Base-by-base conservation (phyloP, 2,113 vertebrate species). In the Pogona vitticeps region DNA sequence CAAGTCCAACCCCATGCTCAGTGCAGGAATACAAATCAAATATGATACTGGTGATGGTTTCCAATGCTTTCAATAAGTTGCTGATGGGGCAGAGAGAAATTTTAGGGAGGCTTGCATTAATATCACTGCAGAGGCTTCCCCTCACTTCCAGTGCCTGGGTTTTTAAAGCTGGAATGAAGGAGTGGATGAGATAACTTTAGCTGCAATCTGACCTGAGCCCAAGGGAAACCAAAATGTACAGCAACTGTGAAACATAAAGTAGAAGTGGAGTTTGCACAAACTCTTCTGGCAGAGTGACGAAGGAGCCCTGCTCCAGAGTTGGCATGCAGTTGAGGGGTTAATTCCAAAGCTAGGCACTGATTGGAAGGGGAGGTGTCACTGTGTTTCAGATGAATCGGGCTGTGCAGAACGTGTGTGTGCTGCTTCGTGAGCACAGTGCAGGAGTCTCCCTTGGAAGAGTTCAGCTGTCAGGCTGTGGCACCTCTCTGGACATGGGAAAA, bases 301-400 rank as follows among this genome's bases (percentile, higher is more conserved):
- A 65, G 52, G 70, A 65, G 58, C 71, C 78, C 65, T 65, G 58
- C 28, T 86, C 42, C 59, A 52, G n/a, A 75, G n/a, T 31, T 81
- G 70, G 70, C 40, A 89, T 90, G 94, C 88, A 91, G 89, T 46
- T 79, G 80, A 93, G 73, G 92, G 88, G 92, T 93, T 92, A 93
- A 92, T 67, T 84, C 72, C 88, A 72, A 81, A 78, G 71, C 71
- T 79, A 89, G 31, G 84, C 81, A 83, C 6, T 56, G 14, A 85
- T 31, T 82, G 26, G 84, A 52, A 70, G 73, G 89, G 87, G 94
- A 93, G 93, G 92, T 89, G 93, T 87, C 91, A 86, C 76, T 90
- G 52, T 91, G 81, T 72, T 91, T 83, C 88, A 90, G 88, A 93
- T 91, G 86, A 77, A 87, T 88, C 65, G 70, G 76, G 86, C 81